Conservation (phyloP, 2,113 vertebrate species). For the Pica pica region DNA sequence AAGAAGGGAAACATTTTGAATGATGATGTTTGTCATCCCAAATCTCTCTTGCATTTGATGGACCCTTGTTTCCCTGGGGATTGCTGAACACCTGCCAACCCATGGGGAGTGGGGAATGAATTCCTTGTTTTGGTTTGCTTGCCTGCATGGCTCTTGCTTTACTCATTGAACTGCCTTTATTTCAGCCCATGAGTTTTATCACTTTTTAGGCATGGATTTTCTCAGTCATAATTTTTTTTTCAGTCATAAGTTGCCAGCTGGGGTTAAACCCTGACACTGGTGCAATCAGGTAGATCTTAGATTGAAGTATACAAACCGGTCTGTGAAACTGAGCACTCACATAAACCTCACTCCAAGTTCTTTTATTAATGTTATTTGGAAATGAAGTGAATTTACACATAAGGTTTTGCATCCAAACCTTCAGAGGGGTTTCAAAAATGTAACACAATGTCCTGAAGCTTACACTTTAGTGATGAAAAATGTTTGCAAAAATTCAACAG, state of each 20-base stretch:
- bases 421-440: neutral
- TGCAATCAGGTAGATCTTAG: neutral
- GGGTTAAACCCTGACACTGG: neutral
- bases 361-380: neutral
- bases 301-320: neutral
- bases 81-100: neutral
- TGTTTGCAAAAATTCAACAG: neutral
- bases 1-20: neutral
- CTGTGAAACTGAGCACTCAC: neutral
- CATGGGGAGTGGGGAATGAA: neutral
- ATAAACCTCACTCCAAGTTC: neutral
- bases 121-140: neutral
- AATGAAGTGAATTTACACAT: neutral
- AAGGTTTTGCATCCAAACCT: accelerated
- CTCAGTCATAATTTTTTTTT: no score
- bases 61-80: neutral
- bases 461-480: neutral
- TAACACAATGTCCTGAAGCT: accelerated
- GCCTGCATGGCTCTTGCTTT: neutral
- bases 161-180: neutral
- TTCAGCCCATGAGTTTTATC: neutral
- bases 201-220: neutral
- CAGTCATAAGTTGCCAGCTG: neutral
- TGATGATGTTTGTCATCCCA: neutral
- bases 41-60: no score